Percentiles rank a stretch among this genome's conserved stretches.
These are phyloP conservation scores for Dicaeum eximium DNA, from an alignment of 2,113 vertebrate genomes.

Conservation along the genomic window DNA sequence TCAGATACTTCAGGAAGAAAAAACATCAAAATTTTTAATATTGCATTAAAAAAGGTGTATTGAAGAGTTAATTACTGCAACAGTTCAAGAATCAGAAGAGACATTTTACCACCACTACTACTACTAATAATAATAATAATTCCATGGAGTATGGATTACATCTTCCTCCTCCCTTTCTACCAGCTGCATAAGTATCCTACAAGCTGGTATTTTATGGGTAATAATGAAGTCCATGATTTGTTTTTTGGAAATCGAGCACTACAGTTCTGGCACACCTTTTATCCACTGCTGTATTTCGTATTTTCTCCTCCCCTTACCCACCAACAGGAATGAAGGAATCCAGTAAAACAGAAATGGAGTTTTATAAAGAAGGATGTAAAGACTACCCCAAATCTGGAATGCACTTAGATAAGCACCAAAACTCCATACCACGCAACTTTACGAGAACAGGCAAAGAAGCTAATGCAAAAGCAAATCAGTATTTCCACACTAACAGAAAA, in stretches of 20 bases:
- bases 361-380: neutral
- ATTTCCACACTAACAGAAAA: neutral
- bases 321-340: neutral
- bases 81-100: neutral
- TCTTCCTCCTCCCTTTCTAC: neutral
- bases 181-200: neutral
- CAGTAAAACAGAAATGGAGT: neutral
- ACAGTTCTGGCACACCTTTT: neutral
- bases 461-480: neutral
- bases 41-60: neutral
- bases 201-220: neutral
- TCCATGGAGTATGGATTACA: neutral
- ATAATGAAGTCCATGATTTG: neutral
- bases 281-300: neutral
- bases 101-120: neutral
- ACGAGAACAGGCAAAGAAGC: neutral
- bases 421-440: rapidly evolving
- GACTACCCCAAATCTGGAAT: neutral
- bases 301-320: neutral
- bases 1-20: neutral
- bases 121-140: neutral
- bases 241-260: neutral
- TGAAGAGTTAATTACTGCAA: neutral
- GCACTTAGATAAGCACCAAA: neutral
- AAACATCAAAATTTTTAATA: neutral